Conservation (phyloP, 2,888 invertebrate species). For the Protula sp. region DNA sequence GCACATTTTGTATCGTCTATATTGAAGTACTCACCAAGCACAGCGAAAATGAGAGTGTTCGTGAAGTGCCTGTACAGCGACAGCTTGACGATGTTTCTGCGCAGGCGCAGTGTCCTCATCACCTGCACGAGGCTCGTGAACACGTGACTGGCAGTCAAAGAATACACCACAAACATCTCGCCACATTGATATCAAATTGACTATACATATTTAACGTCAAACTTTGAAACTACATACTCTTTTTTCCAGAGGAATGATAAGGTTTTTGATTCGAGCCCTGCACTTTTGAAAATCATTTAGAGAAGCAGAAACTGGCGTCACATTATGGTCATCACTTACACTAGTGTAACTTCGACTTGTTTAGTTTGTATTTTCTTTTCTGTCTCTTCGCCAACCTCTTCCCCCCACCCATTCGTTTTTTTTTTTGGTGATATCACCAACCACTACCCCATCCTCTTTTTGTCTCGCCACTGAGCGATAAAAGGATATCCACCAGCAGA, state of each 20-base stretch:
- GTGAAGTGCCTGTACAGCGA: conserved; percentile 88
- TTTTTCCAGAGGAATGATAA: background rate
- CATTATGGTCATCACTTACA: no score
- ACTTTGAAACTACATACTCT: background rate
- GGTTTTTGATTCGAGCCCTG: no score
- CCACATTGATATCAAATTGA: background rate
- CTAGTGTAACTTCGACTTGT: no score
- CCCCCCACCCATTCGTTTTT: no score
- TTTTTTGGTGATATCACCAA: no score
- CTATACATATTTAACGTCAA: background rate
- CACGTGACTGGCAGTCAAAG: conserved; percentile 44
- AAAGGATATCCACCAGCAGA: conserved; percentile 84
- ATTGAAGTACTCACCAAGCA: conserved; percentile 60
- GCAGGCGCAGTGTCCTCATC: conserved; percentile 76
- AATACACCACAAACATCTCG: conserved; percentile 3
- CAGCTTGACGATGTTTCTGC: conserved; percentile 85
- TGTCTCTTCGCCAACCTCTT: no score
- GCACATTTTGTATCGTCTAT: no score
- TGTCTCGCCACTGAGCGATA: no score
- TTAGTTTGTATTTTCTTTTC: no score
- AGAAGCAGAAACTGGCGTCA: no score
- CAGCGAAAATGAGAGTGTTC: conserved; percentile 85
- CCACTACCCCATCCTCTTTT: no score
- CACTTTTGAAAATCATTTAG: no score
- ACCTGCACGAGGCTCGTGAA: conserved; percentile 72